Base-by-base conservation (phyloP, 2,797 vertebrate genomes). In the Lepilemur ruficaudatus region DNA sequence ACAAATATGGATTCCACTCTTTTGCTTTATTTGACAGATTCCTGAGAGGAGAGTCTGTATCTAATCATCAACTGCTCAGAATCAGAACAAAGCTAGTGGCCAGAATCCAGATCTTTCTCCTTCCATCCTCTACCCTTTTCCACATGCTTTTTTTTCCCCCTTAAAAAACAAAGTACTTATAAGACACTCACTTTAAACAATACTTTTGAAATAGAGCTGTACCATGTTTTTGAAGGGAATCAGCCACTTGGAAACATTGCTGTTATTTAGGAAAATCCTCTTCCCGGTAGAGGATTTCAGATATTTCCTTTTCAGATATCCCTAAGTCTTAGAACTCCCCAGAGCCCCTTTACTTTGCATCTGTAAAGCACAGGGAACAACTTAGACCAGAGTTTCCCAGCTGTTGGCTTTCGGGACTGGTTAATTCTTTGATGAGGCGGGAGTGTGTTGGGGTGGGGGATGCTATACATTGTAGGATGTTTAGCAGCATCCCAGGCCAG, bases 21-120 rank as follows among this genome's bases (percentile, higher is more conserved):
- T 96, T 59, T 70, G 70, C 46, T 93, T 87, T 76, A 85, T 65
- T 93, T 97, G 63, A 57, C 80, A 30, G 48, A 63, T 73, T 93
- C 43, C 57, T 69, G 41, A 78, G 2, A 28, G 59, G 65, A 79
- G 15, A 81, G 9, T 32, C 48, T 94, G 6, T 59, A 41, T 93
- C 59, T 59, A 80, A 30, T 96, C 38, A 81, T 57, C 3, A 41
- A 93, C 55, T 41, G 7, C 63, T 85, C 63, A 63, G 48, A 95
- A 92, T 79, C 46, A 76, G 75, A 91, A 35, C 38, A 87, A 95
- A 91, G 14, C 17, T 69, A 46, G 28, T 52, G 67, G 23, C 25
- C 55, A 67, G 76, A 83, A 57, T 76, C 88, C n/a, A 93, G 32
- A 67, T 32, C 5, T 76, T 55, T 82, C 30, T 78, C 8, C 30